Base-by-base conservation (phyloP, 2,888 invertebrate species). In the Neocrepidodera transversa region DNA sequence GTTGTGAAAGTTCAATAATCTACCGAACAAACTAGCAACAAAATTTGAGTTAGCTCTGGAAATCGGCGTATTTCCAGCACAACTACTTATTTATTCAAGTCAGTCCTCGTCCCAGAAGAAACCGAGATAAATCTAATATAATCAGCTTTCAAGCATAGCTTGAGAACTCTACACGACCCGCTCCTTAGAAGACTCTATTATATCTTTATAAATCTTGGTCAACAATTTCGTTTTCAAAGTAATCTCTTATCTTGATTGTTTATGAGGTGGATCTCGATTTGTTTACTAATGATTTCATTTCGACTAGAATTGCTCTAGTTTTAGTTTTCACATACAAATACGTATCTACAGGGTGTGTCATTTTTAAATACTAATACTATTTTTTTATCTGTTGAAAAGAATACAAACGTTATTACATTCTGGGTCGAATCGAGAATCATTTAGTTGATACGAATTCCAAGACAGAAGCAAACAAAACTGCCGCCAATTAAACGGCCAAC, bases 111-210 rank as follows among this genome's bases (percentile, higher is more conserved):
- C 66, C 64, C 67, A 68, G 69, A 69, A 67, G 68, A 69, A 67
- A 70, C 69, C 65, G 67, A 72, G 71, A 73, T 73, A 73, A 73
- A 73, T 73, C 71, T 73, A 70, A 73, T 71, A 72, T 71, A 72
- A 73, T 72, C 71, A 72, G 70, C 71, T 71, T 67, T 69, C 69
- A 71, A 36, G 69, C 69, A 63, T 62, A 57, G 48, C 64, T 65
- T 69, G 73, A 64, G 73, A 72, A 71, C 67, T 66, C 60, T 60
- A 58, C 63, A 54, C 64, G 63, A 66, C 65, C 71, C 70, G 69
- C 70, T 71, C 70, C 68, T 70, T 72, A 70, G 71, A 67, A 58
- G 66, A 70, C 71, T 65, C 64, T 65, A 69, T 69, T 70, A 68
- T 70, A 70, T 71, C 69, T 69, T 65, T 73, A 68, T 72, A 71